Conservation (phyloP, 2,888 invertebrate species). For the Dicranocentrus wangi region DNA sequence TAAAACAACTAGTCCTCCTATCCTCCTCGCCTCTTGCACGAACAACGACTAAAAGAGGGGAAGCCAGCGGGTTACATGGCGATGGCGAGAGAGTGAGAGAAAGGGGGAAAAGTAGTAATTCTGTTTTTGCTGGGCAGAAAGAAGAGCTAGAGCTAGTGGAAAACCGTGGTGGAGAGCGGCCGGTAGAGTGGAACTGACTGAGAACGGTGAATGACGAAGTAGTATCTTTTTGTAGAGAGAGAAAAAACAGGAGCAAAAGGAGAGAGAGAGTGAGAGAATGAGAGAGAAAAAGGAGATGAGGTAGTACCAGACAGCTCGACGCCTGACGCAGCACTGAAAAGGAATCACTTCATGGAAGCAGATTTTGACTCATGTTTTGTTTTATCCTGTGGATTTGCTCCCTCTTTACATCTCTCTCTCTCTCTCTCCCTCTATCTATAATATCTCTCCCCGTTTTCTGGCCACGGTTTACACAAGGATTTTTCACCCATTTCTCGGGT, state of each 20-base stretch:
- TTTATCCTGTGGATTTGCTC: conserved; percentile 62
- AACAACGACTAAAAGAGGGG: neutral
- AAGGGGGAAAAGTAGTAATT: conserved; percentile 1
- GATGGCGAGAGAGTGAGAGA: conserved; percentile 15
- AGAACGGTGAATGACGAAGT: neutral
- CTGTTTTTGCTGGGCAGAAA: neutral
- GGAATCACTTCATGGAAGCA: conserved; percentile 34
- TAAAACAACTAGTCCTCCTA: no score
- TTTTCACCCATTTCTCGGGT: conserved; percentile 33
- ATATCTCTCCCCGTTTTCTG: no score
- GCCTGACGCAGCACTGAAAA: conserved; percentile 60
- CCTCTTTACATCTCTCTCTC: conserved; percentile 25
- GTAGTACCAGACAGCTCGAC: conserved; percentile 65
- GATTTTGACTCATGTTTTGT: conserved; percentile 62
- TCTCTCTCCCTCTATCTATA: conserved; percentile 33
- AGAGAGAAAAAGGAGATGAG: conserved; percentile 16
- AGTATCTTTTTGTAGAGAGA: neutral
- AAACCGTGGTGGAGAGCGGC: conserved; percentile 4
- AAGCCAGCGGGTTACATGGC: neutral
- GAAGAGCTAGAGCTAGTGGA: conserved; percentile 12
- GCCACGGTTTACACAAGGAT: conserved; percentile 43
- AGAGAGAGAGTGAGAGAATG: neutral
- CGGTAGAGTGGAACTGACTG: neutral
- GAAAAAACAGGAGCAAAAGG: neutral
- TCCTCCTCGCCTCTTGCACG: no score